Evolutionary conservation across 2,113 vertebrate genomes (phyloP).

Genomic region (Piprites chloris): DNA sequence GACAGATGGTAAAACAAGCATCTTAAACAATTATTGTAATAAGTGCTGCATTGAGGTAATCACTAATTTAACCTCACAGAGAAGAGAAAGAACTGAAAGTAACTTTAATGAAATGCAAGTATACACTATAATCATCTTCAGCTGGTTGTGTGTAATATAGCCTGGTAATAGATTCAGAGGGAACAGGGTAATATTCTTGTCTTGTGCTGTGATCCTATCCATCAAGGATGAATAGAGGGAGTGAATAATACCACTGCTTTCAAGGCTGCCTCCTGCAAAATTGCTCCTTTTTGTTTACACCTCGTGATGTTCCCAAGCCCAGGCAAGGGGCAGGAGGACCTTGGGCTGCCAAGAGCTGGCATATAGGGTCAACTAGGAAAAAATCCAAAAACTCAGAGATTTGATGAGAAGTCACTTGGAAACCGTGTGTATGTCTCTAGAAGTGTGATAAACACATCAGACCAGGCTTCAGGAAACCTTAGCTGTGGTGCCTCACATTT

Average conservation of each 20-base stretch:
- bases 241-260: neutral
- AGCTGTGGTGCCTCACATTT: neutral
- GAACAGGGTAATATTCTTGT: constrained; percentile 16
- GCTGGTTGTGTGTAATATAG: constrained; percentile 47
- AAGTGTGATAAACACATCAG: neutral
- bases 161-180: constrained; percentile 40
- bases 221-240: constrained; percentile 20
- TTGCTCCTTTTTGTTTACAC: neutral
- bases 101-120: constrained; percentile 63
- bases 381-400: neutral
- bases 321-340: neutral
- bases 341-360: neutral
- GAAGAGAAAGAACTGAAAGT: constrained; percentile 45
- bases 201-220: constrained; percentile 29
- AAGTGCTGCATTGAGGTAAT: constrained; percentile 48
- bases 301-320: neutral
- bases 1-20: constrained; percentile 71
- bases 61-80: constrained; percentile 62
- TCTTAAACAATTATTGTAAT: constrained; percentile 71
- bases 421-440: neutral
- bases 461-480: neutral
- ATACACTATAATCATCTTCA: constrained; percentile 60
- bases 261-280: constrained; percentile 1
- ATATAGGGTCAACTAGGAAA: neutral
- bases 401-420: neutral